Conservation (phyloP, 2,797 vertebrate genomes). For the Darevskia nairensis region DNA sequence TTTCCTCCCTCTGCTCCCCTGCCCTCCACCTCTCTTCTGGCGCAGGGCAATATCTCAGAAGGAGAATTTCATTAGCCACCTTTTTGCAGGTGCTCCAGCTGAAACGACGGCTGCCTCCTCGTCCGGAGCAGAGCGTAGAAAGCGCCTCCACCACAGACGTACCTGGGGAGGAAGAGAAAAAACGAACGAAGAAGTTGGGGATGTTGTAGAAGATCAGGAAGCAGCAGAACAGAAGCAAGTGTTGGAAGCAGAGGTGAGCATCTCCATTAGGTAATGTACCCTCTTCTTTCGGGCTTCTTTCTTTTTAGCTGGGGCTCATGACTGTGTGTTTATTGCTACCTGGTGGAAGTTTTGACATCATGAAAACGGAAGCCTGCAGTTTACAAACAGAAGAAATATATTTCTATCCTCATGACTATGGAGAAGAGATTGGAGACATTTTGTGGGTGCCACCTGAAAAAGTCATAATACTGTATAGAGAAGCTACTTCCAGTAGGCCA, state of each 20-base stretch:
- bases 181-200: constrained; percentile 23
- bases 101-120: constrained; percentile 22
- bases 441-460: too few relatives aligned
- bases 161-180: neutral
- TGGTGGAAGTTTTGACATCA: neutral
- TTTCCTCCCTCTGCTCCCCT: neutral
- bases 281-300: neutral
- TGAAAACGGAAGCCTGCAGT: neutral
- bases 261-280: neutral
- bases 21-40: neutral
- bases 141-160: neutral
- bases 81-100: constrained; percentile 30
- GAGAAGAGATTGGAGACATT: neutral
- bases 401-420: too few relatives aligned
- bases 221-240: neutral
- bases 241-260: constrained; percentile 25
- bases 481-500: neutral
- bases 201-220: neutral
- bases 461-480: neutral
- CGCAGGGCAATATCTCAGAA: neutral
- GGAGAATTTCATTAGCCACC: neutral
- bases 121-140: neutral
- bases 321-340: rapidly evolving
- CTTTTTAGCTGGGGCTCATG: neutral
- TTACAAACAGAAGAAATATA: neutral